Percentiles rank a stretch among this genome's conserved stretches.
Conservation (phyloP, 2,888 invertebrate genomes). For the Omphaloscelis lunosa region DNA sequence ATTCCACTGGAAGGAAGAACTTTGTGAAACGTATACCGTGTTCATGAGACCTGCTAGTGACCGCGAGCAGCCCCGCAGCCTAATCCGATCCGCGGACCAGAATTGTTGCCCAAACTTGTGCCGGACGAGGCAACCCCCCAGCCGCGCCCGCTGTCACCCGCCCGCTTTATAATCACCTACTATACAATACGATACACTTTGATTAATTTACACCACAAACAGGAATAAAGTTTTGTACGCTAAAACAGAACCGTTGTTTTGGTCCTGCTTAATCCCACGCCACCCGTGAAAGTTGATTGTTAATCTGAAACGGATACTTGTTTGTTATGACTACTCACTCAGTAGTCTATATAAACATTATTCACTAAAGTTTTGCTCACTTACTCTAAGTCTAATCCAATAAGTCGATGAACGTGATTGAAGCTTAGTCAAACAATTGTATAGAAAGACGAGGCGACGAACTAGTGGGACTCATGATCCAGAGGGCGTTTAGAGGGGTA, state of each 20-base stretch:
- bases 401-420: conserved; percentile 77
- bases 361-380: conserved; percentile 72
- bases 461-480: conserved; percentile 65
- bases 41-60: conserved; percentile 86
- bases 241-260: conserved; percentile 86
- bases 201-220: conserved; percentile 88
- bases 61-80: conserved; percentile 84
- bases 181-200: conserved; percentile 83
- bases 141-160: conserved; percentile 70
- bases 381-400: conserved; percentile 75
- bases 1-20: conserved; percentile 85
- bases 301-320: conserved; percentile 82
- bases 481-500: conserved; percentile 56
- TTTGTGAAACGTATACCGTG: conserved; percentile 90
- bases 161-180: conserved; percentile 84
- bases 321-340: conserved; percentile 73
- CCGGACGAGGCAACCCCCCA: conserved; percentile 68
- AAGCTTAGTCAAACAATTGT: conserved; percentile 73
- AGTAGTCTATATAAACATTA: conserved; percentile 71
- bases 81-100: conserved; percentile 86
- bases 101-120: conserved; percentile 86
- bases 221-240: conserved; percentile 84
- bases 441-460: conserved; percentile 65
- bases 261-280: conserved; percentile 79
- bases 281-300: conserved; percentile 82